Evolutionary conservation across 1,140 invertebrate genomes (phyloP).

Genomic region (Potamilus streckersoni): DNA sequence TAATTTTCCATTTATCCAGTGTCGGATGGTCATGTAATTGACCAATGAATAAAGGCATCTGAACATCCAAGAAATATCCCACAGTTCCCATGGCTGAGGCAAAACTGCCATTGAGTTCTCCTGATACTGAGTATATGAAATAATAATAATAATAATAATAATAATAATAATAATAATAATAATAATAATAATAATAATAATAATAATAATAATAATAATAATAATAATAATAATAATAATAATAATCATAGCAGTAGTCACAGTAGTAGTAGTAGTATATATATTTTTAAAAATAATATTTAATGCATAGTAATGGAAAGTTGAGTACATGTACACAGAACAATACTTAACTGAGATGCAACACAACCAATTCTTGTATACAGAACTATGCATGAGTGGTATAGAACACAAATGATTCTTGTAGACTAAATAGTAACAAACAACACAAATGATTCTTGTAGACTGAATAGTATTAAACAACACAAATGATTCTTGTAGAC

Average conservation of each 20-base stretch:
- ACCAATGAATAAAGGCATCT: constrained; percentile 46
- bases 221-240: neutral
- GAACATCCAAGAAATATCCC: constrained; percentile 38
- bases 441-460: too few relatives aligned
- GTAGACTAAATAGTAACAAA: too few relatives aligned
- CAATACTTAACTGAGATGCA: too few relatives aligned
- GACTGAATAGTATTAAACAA: too few relatives aligned
- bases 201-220: neutral
- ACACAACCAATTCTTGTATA: neutral
- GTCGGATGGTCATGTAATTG: constrained; percentile 43
- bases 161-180: neutral
- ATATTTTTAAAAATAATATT: too few relatives aligned
- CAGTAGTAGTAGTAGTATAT: too few relatives aligned
- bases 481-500: too few relatives aligned
- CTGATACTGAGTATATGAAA: constrained; percentile 31
- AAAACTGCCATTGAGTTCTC: constrained; percentile 20
- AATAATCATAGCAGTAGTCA: neutral
- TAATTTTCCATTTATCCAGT: constrained; percentile 41
- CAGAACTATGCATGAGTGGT: neutral
- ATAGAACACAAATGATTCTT: too few relatives aligned
- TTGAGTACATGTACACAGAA: too few relatives aligned
- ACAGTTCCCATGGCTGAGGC: constrained; percentile 33
- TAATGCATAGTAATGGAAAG: too few relatives aligned
- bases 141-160: neutral
- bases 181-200: neutral